Conservation (phyloP, 2,888 invertebrate genomes). For the Epistrophe eligans region DNA sequence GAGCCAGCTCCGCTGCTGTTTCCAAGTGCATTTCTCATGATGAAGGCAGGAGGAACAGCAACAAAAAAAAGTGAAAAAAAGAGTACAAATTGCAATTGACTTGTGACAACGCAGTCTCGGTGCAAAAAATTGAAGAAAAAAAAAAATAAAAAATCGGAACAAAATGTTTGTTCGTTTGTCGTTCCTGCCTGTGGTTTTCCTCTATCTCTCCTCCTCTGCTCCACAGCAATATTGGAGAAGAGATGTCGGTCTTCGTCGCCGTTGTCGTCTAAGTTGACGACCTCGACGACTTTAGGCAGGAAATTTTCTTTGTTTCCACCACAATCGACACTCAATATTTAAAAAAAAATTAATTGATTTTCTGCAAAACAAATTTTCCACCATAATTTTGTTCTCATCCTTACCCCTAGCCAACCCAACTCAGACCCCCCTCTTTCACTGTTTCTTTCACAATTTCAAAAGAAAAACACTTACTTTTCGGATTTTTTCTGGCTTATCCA, state of each 20-base stretch:
- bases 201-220: constrained; percentile 15
- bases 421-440: not conserved
- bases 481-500: constrained; percentile 16
- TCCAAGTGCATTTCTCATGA: constrained; percentile 66
- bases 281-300: constrained; percentile 26
- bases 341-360: constrained; percentile 37
- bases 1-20: constrained; percentile 54
- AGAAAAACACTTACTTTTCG: constrained; percentile 42
- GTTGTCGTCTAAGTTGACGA: not conserved
- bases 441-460: not conserved
- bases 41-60: constrained; percentile 17
- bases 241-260: constrained; percentile 14
- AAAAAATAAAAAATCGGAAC: constrained; percentile 49
- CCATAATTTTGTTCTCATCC: not conserved
- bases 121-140: constrained; percentile 20
- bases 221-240: constrained; percentile 18
- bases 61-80: constrained; percentile 29
- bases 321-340: constrained; percentile 10
- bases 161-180: constrained; percentile 54
- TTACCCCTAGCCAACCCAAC: not conserved
- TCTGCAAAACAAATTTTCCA: constrained; percentile 23
- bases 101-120: constrained; percentile 73
- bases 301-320: constrained; percentile 54
- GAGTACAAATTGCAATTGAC: constrained; percentile 67
- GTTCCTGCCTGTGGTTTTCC: constrained; percentile 32